Evolutionary conservation across 2,797 vertebrate species (phyloP).

Genomic region (Chaunax sp.): DNA sequence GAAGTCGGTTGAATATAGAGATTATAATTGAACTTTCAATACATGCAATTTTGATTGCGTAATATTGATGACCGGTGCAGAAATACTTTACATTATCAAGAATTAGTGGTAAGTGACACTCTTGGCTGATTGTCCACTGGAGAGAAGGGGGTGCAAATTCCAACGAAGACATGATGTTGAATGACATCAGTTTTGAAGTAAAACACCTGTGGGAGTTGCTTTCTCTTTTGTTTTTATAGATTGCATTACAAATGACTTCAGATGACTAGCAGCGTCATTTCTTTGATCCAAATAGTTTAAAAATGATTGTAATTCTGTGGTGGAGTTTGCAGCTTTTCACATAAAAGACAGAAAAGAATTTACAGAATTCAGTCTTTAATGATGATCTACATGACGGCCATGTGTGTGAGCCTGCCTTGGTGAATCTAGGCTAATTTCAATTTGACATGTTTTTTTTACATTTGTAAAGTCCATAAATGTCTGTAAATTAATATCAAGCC

Average conservation of each 20-base stretch:
- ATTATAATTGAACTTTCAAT: slow-evolving; percentile 19
- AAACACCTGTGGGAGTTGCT: slow-evolving; percentile 19
- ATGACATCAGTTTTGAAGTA: background rate
- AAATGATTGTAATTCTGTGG: background rate
- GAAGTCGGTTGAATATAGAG: background rate
- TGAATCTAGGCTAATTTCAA: too few species aligned
- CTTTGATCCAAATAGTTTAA: slow-evolving; percentile 13
- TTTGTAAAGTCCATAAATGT: too few species aligned
- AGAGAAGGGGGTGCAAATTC: slow-evolving; percentile 2
- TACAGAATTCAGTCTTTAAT: too few species aligned
- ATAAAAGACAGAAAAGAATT: background rate
- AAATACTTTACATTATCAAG: slow-evolving; percentile 23
- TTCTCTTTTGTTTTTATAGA: slow-evolving; percentile 2
- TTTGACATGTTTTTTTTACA: too few species aligned
- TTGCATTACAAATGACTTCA: slow-evolving; percentile 16
- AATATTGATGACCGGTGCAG: slow-evolving; percentile 22
- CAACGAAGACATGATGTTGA: background rate
- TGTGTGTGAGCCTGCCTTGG: background rate
- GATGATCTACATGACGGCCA: too few species aligned
- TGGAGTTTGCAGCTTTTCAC: background rate
- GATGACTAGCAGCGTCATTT: slow-evolving; percentile 5
- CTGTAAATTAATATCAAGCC: too few species aligned
- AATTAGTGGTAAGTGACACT: too few species aligned
- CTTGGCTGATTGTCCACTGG: background rate
- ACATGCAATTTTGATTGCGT: slow-evolving; percentile 17